phyloP scores from a whole-genome alignment of 1,140 invertebrate genomes.

The Caenorhabditis briggsae region DNA sequence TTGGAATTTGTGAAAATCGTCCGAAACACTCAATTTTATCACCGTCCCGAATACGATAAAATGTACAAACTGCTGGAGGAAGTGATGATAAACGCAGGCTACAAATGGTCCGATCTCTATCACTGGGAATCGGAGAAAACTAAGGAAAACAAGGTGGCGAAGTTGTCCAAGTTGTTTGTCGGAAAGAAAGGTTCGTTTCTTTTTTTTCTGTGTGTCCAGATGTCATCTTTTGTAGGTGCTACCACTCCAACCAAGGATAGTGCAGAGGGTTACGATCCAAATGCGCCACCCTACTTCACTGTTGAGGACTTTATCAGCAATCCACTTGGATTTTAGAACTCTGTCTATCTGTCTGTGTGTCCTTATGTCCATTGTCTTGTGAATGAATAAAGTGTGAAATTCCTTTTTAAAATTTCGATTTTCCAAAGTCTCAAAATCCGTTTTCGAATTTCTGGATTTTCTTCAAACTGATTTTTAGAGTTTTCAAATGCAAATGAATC shows the following conservation, averaged over 20 bases:
- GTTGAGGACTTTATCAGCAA: neutral
- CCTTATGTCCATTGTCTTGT: neutral
- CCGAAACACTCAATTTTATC: constrained; percentile 68
- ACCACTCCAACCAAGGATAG: neutral
- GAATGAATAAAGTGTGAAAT: too few species aligned
- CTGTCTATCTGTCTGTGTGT: neutral
- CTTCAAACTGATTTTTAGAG: too few species aligned
- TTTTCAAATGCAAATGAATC: too few species aligned
- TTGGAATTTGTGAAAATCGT: constrained; percentile 64
- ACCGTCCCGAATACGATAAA: constrained; percentile 68
- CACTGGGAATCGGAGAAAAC: constrained; percentile 63
- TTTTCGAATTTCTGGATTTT: too few species aligned
- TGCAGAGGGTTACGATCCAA: neutral
- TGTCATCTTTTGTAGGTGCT: too few species aligned
- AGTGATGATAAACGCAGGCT: constrained; percentile 65
- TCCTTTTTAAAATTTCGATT: too few species aligned
- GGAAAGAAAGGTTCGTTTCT: neutral
- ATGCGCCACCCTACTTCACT: neutral
- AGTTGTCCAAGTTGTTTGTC: neutral
- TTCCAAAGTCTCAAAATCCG: too few species aligned
- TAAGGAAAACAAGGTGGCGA: neutral
- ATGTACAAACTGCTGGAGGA: constrained; percentile 61
- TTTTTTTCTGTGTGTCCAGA: too few species aligned
- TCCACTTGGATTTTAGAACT: constrained; percentile 37
- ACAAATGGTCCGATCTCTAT: constrained; percentile 60